Base-by-base conservation (phyloP, 2,888 invertebrate genomes). In the Emmelina monodactyla region DNA sequence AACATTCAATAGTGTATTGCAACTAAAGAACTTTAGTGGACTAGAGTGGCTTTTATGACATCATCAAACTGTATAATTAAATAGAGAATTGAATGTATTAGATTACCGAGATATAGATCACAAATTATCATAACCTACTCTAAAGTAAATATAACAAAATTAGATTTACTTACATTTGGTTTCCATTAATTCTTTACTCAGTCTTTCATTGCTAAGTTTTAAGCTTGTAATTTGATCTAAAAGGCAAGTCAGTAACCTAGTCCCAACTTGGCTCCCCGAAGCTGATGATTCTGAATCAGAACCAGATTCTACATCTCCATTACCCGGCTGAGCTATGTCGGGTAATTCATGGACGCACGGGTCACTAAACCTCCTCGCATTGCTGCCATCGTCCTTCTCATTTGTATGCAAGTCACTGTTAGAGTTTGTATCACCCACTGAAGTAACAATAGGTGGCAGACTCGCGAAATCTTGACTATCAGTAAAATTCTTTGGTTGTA, bases 101-200 rank as follows among this genome's bases (percentile, higher is more conserved):
- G n/a, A n/a, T n/a, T n/a, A n/a, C n/a, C n/a, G n/a, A n/a, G n/a
- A n/a, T n/a, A n/a, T n/a, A n/a, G n/a, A n/a, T n/a, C n/a, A n/a
- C n/a, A n/a, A n/a, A n/a, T n/a, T n/a, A n/a, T n/a, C n/a, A n/a
- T n/a, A n/a, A n/a, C n/a, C n/a, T n/a, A n/a, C n/a, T n/a, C n/a
- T n/a, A n/a, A n/a, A n/a, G n/a, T 25, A 7, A 25, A 4, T 3
- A 25, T 25, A 10, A n/a, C n/a, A 25, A 7, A 3, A n/a, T 25
- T 25, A 25, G 11, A 25, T 25, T n/a, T 32, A 37, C 62, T 67
- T 78, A 79, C 88, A 85, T 81, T 86, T 87, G 38, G 89, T 85
- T 51, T 90, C 88, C 53, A 85, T 84, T 49, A 91, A 80, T 58
- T 91, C 90, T 58, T 87, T 85, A 53, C 84, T 88, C 55, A 91